These are phyloP conservation scores for Sminthurides bifidus DNA, from an alignment of 1,140 invertebrate species.

Conservation along the genomic window DNA sequence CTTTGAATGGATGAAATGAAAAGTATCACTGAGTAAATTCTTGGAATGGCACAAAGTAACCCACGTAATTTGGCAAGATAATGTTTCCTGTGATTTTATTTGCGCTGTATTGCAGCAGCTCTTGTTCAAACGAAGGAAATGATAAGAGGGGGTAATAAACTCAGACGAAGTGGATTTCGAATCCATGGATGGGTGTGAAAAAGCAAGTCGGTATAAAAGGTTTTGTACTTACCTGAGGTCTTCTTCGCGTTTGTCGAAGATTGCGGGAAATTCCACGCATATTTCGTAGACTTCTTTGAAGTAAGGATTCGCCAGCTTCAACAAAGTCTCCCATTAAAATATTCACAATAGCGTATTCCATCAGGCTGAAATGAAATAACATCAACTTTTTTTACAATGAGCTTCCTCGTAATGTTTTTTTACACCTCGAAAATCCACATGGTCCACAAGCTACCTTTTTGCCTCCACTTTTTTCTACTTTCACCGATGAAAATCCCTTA, in stretches of 20 bases:
- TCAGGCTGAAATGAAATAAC: slow-evolving; percentile 39
- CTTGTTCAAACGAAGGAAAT: too few species aligned
- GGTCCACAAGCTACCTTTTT: too few species aligned
- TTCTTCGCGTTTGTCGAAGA: slow-evolving; percentile 46
- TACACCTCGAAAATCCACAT: too few species aligned
- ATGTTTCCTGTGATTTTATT: too few species aligned
- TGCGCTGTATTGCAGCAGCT: too few species aligned
- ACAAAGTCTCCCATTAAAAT: slow-evolving; percentile 80
- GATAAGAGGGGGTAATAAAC: neutral
- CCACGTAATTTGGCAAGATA: too few species aligned
- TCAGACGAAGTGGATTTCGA: neutral
- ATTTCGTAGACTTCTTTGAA: slow-evolving; percentile 69
- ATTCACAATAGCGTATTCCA: slow-evolving; percentile 84
- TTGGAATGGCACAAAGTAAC: too few species aligned
- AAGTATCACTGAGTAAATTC: too few species aligned
- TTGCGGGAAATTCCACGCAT: slow-evolving; percentile 56
- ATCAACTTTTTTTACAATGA: neutral
- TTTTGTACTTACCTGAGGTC: slow-evolving; percentile 54
- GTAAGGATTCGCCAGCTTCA: slow-evolving; percentile 40
- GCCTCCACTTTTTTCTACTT: too few species aligned
- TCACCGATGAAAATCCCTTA: too few species aligned
- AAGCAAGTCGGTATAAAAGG: neutral
- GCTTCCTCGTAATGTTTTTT: too few species aligned
- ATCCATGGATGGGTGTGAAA: neutral
- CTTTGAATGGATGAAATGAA: too few species aligned